Percentiles rank a stretch among this genome's conserved stretches.
Evolutionary conservation across 2,797 vertebrate genomes (phyloP).

Genomic region (Alcedo atthis): DNA sequence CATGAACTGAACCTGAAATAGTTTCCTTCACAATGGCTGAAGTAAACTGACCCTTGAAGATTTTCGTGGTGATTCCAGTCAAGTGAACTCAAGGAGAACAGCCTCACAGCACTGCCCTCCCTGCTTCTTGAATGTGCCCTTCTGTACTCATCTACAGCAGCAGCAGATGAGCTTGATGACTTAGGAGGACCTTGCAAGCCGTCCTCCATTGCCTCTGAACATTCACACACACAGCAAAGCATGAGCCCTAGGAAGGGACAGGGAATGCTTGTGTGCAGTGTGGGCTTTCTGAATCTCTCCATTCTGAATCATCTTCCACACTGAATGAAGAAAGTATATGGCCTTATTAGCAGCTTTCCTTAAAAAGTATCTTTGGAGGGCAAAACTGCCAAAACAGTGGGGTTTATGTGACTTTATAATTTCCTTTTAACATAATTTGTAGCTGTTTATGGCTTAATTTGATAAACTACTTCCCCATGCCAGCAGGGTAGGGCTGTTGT

Average conservation of each 20-base stretch:
- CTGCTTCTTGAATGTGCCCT: neutral
- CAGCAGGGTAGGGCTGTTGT: neutral
- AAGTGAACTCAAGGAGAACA: neutral
- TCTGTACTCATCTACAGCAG: neutral
- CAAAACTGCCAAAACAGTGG: neutral
- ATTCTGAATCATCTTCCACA: neutral
- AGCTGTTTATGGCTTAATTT: neutral
- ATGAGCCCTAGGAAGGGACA: neutral
- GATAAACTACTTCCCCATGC: neutral
- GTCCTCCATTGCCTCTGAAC: neutral
- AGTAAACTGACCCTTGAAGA: slow-evolving; percentile 13
- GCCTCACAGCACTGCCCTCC: neutral
- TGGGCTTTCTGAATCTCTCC: neutral
- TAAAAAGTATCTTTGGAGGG: neutral
- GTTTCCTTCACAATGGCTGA: neutral
- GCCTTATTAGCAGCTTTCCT: neutral
- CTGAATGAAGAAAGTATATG: neutral
- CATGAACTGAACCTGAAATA: neutral
- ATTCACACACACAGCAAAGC: neutral
- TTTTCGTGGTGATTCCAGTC: neutral
- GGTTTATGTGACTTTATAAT: neutral
- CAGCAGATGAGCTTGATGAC: neutral
- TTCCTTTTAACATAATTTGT: neutral
- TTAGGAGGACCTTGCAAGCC: neutral
- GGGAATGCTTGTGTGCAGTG: neutral